A percentile compares a stretch with the other conserved stretches of the same genome.
phyloP scores from a whole-genome alignment of 2,797 vertebrate species.

The Helarctos malayanus region DNA sequence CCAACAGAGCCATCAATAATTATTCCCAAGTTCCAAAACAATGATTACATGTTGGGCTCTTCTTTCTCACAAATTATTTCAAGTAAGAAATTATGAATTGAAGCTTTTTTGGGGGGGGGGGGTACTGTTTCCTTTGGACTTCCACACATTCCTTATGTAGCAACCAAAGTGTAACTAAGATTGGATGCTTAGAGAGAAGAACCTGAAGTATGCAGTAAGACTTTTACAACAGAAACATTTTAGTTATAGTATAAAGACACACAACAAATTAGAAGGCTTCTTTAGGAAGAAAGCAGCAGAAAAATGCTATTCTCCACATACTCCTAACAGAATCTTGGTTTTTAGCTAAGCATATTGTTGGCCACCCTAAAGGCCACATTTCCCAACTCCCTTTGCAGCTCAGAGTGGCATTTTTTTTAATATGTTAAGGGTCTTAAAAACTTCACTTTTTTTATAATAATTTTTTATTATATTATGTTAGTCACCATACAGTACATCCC shows the following conservation, averaged over 20 bases:
- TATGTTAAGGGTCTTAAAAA: no score
- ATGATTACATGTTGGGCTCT: background rate
- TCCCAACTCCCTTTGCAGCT: background rate
- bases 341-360: background rate
- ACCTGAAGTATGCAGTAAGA: background rate
- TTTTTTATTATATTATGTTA: no score
- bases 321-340: background rate
- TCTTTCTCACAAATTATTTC: background rate
- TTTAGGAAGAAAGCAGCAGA: background rate
- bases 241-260: background rate
- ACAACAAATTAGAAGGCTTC: background rate
- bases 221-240: background rate
- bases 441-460: no score
- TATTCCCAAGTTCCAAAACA: background rate
- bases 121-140: background rate
- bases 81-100: background rate
- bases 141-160: background rate
- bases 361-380: background rate
- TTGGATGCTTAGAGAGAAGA: background rate
- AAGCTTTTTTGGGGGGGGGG: background rate
- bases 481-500: no score
- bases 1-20: background rate
- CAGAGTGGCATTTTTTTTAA: background rate
- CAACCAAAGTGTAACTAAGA: background rate
- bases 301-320: background rate